phyloP scores from a whole-genome alignment of 1,140 invertebrate genomes.

The Neodiprion virginianus region DNA sequence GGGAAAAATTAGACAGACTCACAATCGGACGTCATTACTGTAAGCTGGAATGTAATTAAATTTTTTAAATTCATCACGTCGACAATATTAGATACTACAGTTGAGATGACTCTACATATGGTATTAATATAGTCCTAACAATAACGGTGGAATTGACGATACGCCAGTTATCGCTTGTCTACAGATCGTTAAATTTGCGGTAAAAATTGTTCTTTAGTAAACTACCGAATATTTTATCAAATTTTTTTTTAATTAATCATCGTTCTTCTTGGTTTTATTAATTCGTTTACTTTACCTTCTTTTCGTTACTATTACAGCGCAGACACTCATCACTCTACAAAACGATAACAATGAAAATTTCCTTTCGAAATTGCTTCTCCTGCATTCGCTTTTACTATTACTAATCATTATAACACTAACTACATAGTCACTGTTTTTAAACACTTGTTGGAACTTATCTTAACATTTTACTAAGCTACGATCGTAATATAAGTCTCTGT shows the following conservation, averaged over 20 bases:
- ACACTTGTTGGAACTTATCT: background rate
- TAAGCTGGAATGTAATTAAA: too few species aligned
- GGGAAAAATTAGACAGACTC: too few species aligned
- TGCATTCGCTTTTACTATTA: slow-evolving; percentile 32
- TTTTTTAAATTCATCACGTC: too few species aligned
- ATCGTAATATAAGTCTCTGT: slow-evolving; percentile 27
- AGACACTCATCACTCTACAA: slow-evolving; percentile 15
- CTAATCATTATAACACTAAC: slow-evolving; percentile 27
- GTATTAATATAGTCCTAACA: too few species aligned
- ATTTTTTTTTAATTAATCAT: background rate
- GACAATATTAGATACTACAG: too few species aligned
- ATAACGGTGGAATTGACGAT: too few species aligned
- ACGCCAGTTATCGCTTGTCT: too few species aligned
- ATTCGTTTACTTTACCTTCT: slow-evolving; percentile 15
- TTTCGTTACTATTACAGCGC: background rate
- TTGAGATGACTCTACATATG: too few species aligned
- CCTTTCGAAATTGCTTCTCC: slow-evolving; percentile 26
- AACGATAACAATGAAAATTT: slow-evolving; percentile 33
- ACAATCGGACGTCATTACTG: too few species aligned
- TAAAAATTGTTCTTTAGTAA: too few species aligned
- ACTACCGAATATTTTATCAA: background rate
- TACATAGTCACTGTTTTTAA: slow-evolving; percentile 7
- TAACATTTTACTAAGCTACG: slow-evolving; percentile 1
- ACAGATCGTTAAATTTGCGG: too few species aligned
- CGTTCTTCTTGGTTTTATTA: slow-evolving; percentile 5